Conservation (phyloP, 2,888 invertebrate genomes). For the Apamea crenata region DNA sequence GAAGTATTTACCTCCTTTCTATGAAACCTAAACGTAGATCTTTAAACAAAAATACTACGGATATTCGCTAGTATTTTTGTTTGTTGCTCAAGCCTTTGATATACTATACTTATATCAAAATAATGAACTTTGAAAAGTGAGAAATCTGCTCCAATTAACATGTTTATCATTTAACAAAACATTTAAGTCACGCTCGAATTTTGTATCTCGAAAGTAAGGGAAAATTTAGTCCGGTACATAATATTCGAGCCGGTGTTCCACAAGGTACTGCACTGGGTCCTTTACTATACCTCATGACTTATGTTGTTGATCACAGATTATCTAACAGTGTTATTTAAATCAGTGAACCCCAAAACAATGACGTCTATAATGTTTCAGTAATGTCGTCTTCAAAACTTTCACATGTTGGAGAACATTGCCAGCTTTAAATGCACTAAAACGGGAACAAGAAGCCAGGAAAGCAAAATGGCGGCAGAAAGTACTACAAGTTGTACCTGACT, state of each 20-base stretch:
- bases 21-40: not conserved
- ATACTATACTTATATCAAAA: not conserved
- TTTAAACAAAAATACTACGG: not conserved
- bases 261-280: not conserved
- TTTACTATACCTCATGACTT: not conserved
- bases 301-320: not conserved
- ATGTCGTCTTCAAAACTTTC: conserved; percentile 83
- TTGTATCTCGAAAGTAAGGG: not conserved
- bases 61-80: not conserved
- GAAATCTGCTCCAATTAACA: not conserved
- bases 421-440: conserved; percentile 91
- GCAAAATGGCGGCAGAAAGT: conserved; percentile 93
- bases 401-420: conserved; percentile 92
- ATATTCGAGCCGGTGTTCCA: not conserved
- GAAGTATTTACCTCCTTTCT: not conserved
- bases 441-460: conserved; percentile 92
- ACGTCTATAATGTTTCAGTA: conserved; percentile 75
- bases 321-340: not conserved
- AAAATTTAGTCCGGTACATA: not conserved
- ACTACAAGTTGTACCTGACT: conserved; percentile 93
- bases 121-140: too few relatives aligned
- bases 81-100: not conserved
- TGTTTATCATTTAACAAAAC: not conserved
- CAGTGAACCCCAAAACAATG: not conserved
- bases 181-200: not conserved